A percentile compares a stretch with the other conserved stretches of the same genome.
phyloP scores from a whole-genome alignment of 2,113 vertebrate species.

The Tachysurus vachellii region DNA sequence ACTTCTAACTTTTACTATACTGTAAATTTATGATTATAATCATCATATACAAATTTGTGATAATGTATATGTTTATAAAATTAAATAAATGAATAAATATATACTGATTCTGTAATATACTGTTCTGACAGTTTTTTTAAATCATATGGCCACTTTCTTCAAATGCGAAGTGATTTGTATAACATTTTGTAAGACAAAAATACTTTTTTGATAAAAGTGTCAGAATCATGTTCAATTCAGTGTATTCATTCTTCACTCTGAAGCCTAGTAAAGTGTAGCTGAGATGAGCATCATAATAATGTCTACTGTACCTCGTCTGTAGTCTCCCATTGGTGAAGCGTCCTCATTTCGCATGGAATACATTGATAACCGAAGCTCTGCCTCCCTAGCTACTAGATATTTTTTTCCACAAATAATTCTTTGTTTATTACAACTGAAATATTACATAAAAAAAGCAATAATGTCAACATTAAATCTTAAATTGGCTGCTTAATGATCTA shows the following conservation, averaged over 20 bases:
- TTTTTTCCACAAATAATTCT: too few relatives aligned
- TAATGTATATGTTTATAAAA: neutral
- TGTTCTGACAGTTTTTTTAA: neutral
- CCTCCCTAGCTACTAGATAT: constrained; percentile 61
- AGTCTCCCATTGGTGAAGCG: constrained; percentile 66
- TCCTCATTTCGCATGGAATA: constrained; percentile 53
- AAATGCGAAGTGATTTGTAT: neutral
- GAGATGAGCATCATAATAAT: neutral
- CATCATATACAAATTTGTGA: neutral
- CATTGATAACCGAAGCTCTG: constrained; percentile 64
- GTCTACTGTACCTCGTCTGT: constrained; percentile 67
- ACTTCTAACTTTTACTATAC: neutral
- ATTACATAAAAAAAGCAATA: neutral
- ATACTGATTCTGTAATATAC: neutral
- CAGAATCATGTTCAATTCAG: neutral
- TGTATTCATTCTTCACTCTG: neutral
- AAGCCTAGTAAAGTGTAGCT: neutral
- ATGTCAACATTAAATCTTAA: neutral
- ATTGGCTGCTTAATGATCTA: neutral
- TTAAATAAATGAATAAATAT: too few relatives aligned
- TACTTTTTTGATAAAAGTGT: neutral
- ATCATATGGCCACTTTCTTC: neutral
- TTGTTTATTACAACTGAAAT: neutral
- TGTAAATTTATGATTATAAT: neutral
- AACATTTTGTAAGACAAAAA: neutral